Base-by-base conservation (phyloP, 2,888 invertebrate species). In the Ophion obscuratus region DNA sequence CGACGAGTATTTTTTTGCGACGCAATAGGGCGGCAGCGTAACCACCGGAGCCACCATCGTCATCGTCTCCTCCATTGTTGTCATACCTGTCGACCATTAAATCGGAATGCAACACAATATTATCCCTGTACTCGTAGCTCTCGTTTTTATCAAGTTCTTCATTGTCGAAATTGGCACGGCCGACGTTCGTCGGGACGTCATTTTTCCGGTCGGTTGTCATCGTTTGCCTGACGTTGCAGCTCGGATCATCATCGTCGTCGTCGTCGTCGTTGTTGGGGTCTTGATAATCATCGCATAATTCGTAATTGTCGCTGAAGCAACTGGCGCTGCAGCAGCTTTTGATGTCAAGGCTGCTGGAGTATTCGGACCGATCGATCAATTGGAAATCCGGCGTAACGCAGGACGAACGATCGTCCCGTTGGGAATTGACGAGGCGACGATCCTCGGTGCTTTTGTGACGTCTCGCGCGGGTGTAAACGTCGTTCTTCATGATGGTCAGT, bases 301-400 rank as follows among this genome's bases (percentile, higher is more conserved):
- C 66, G 24, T 68, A 74, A 79, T 74, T 57, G 47, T 76, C 88
- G 78, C 88, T 88, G 86, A 70, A 84, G 83, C 84, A 83, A 81
- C 81, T 88, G 59, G 75, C 86, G 83, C 81, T 89, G 82, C 86
- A 88, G 83, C 75, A 89, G 85, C 88, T 88, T 71, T 81, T 84
- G 59, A 84, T 81, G 24, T 84, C 84, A 71, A 84, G 84, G 24
- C 84, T 84, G 76, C 80, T 87, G 87, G 88, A 87, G 80, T 87
- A 86, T 81, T 85, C 89, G 84, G 89, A 90, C 81, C 89, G 89
- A 85, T 88, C 89, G 86, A 89, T 91, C 88, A 91, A 87, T 87
- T 81, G 92, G 87, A 90, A 89, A 89, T 91, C 90, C 84, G 92
- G 89, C 86, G 89, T 90, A 78, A 76, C 71, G 80, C 76, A 84